A percentile compares a stretch with the other conserved stretches of the same genome.
Evolutionary conservation across 2,888 invertebrate species (phyloP).

Genomic region (Eupithecia exiguata): DNA sequence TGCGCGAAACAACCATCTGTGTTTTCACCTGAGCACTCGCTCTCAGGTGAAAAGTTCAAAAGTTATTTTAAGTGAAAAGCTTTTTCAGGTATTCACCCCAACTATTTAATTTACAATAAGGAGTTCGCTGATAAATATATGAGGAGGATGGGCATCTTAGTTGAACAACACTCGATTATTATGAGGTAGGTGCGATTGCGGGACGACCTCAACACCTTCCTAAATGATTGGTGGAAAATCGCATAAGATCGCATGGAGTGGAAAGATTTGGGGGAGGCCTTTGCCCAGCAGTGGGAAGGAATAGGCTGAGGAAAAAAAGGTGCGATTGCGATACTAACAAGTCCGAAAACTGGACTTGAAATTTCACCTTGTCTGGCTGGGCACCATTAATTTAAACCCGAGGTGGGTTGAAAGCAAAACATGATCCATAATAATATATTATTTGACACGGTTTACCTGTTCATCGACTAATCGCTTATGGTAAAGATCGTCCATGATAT

Average conservation of each 20-base stretch:
- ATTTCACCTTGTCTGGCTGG: background rate
- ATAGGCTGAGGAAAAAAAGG: too few species aligned
- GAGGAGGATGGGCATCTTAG: conserved; percentile 61
- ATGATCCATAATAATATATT: background rate
- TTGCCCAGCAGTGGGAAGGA: too few species aligned
- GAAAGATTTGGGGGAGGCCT: too few species aligned
- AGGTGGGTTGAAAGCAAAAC: too few species aligned
- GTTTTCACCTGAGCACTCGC: too few species aligned
- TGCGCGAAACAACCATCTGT: conserved; percentile 20
- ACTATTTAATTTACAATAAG: conserved; percentile 51
- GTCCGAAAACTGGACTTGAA: background rate
- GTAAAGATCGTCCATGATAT: background rate
- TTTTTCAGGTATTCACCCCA: conserved; percentile 53
- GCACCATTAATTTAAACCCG: background rate
- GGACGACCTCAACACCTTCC: background rate
- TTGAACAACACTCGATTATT: conserved; percentile 68
- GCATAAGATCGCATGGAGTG: too few species aligned
- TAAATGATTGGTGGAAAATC: background rate
- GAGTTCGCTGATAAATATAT: conserved; percentile 56
- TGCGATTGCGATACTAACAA: too few species aligned
- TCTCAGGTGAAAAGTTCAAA: conserved; percentile 22
- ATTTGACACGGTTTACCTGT: background rate
- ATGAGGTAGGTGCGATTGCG: conserved; percentile 57
- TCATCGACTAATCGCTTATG: background rate
- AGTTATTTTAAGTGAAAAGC: conserved; percentile 22